Evolutionary conservation across 2,888 invertebrate genomes (phyloP), one percentile per base, ranked within the genome.

Genomic region (Agrilus cyanescens): DNA sequence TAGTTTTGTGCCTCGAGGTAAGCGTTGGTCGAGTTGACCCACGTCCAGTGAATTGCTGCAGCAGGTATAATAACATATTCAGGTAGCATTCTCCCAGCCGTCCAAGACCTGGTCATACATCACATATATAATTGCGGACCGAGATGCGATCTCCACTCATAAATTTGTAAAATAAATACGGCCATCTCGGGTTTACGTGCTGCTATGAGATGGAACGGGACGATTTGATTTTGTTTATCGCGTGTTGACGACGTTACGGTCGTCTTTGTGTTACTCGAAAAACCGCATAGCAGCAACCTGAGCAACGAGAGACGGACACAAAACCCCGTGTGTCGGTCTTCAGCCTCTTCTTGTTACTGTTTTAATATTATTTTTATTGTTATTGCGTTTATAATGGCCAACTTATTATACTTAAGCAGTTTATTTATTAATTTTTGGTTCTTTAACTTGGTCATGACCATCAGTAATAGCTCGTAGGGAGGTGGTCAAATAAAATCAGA

Each of bases 101-200:
- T 55, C 54, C 53, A 44, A 53, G 56, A 56, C 57, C 55, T 55
- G 58, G 56, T 60, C 57, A 62, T 63, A 62, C 63, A 62, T 65
- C 63, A 65, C 59, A 54, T 56, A 57, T 61, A 63, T 65, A 65
- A 65, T 65, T 65, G 65, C 63, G 59, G 59, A 59, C 56, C 57
- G 59, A 64, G 65, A 66, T 65, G 58, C 61, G 57, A 66, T 66
- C 66, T 65, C 56, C 53, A 50, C 53, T 56, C 66, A 59, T 66
- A 66, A 66, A 66, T 66, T 66, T 65, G 63, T 65, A 64, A 66
- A 66, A 66, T 66, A 66, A 66, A 66, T 66, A 66, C 65, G 54
- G 53, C 54, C 50, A 51, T 50, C 50, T 48, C 50, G 36, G 45
- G 47, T 48, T 48, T 48, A 48, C 48, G 48, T 48, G 48, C 48